Percentiles rank a stretch among this genome's conserved stretches.
phyloP scores from a whole-genome alignment of 2,113 vertebrate genomes.

The Terrapene triunguis region DNA sequence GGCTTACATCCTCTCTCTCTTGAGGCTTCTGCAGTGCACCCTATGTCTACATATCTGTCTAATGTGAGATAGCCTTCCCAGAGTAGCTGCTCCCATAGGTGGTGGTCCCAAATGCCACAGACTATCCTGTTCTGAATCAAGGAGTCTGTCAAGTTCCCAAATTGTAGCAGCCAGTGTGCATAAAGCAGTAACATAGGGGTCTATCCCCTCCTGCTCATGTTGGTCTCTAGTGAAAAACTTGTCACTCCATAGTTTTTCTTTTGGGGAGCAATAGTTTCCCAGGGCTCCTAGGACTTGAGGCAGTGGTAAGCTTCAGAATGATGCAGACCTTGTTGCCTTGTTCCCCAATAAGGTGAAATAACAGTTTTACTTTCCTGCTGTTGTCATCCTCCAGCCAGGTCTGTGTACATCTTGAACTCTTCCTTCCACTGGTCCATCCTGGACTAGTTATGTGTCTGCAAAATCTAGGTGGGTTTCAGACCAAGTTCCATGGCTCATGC shows the following conservation, averaged over 20 bases:
- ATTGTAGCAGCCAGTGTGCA: not conserved
- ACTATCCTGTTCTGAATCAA: not conserved
- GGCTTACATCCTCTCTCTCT: not conserved
- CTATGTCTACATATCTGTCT: not conserved
- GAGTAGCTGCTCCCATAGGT: not conserved
- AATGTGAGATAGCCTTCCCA: not conserved
- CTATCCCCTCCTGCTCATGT: not conserved
- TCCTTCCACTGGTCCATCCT: not conserved
- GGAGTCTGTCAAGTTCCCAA: not conserved
- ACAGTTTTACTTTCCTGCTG: not conserved
- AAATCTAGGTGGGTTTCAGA: not conserved
- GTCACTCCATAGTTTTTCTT: not conserved
- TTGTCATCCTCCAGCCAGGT: not conserved
- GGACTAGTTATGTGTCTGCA: not conserved
- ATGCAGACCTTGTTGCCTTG: not conserved
- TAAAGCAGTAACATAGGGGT: not conserved
- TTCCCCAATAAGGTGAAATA: not conserved
- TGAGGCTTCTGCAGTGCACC: not conserved
- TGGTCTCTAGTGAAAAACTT: not conserved
- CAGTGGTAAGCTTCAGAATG: not conserved
- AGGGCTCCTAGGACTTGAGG: not conserved
- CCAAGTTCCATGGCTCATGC: not conserved
- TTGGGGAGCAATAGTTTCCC: not conserved
- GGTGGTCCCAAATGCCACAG: not conserved
- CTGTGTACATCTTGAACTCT: not conserved